Conservation (phyloP, 2,113 vertebrate species). For the Pteruthius melanotis region DNA sequence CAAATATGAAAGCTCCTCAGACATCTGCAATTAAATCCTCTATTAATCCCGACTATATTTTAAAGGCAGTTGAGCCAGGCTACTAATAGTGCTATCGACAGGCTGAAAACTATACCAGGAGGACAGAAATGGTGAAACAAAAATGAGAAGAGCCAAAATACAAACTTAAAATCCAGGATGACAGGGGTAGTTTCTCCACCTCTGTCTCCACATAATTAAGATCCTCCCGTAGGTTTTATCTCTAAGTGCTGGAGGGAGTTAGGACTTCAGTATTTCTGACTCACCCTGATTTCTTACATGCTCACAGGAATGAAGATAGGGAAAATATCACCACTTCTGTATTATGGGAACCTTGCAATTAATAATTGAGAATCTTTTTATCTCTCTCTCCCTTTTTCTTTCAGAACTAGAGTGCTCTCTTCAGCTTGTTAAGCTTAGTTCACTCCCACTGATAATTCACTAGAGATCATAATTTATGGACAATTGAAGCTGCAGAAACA, state of each 20-base stretch:
- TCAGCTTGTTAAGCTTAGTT: slow-evolving; percentile 88
- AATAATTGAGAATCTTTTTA: slow-evolving; percentile 91
- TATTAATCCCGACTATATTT: slow-evolving; percentile 40
- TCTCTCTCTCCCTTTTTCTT: slow-evolving; percentile 78
- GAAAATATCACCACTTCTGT: slow-evolving; percentile 74
- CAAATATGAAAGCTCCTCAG: slow-evolving; percentile 31
- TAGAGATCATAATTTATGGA: slow-evolving; percentile 99
- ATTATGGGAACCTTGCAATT: slow-evolving; percentile 84
- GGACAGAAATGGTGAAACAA: neutral
- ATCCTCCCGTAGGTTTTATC: neutral
- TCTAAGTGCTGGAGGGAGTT: slow-evolving; percentile 51
- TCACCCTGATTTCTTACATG: slow-evolving; percentile 69
- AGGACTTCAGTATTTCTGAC: slow-evolving; percentile 54
- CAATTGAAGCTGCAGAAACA: slow-evolving; percentile 99
- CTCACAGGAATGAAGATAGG: slow-evolving; percentile 65
- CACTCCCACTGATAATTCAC: slow-evolving; percentile 96
- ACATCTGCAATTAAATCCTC: slow-evolving; percentile 34
- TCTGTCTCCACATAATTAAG: slow-evolving; percentile 23
- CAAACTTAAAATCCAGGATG: neutral
- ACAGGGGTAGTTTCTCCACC: neutral
- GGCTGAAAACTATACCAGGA: neutral
- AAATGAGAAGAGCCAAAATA: neutral
- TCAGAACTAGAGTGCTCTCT: slow-evolving; percentile 80
- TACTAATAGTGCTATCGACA: neutral
- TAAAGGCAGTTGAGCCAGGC: slow-evolving; percentile 15